A percentile compares a stretch with the other conserved stretches of the same genome.
These are phyloP conservation scores for Ophion ellenae DNA, from an alignment of 2,888 invertebrate species.

Conservation along the genomic window DNA sequence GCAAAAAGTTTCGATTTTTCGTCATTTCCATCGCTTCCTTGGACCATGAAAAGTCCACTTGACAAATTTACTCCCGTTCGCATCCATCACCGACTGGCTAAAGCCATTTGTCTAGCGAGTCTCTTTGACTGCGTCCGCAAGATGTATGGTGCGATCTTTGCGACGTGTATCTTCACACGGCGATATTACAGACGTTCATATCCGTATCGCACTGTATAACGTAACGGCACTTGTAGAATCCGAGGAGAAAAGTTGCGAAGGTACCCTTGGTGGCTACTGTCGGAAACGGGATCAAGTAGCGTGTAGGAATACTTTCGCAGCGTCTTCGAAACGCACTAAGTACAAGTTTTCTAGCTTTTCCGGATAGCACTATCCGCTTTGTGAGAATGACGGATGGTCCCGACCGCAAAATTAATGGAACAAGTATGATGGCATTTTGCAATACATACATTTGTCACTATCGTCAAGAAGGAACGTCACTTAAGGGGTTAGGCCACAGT, in stretches of 20 bases:
- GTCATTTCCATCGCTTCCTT: background rate
- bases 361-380: conserved; percentile 3
- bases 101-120: conserved; percentile 50
- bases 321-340: conserved; percentile 6
- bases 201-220: conserved; percentile 22
- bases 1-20: background rate
- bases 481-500: no score
- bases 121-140: background rate
- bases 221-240: conserved; percentile 25
- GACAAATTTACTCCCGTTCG: conserved; percentile 20
- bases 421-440: background rate
- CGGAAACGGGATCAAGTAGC: conserved; percentile 53
- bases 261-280: conserved; percentile 17
- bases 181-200: background rate
- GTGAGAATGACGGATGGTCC: conserved; percentile 50
- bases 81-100: conserved; percentile 23
- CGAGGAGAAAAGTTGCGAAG: conserved; percentile 46
- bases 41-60: conserved; percentile 29
- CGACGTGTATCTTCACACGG: conserved; percentile 1
- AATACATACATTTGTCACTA: background rate
- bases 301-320: conserved; percentile 33
- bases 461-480: no score
- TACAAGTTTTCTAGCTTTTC: conserved; percentile 17
- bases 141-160: conserved; percentile 10
- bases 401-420: background rate